Evolutionary conservation across 2,797 vertebrate genomes (phyloP).

Genomic region (Melanotaenia nigrans): DNA sequence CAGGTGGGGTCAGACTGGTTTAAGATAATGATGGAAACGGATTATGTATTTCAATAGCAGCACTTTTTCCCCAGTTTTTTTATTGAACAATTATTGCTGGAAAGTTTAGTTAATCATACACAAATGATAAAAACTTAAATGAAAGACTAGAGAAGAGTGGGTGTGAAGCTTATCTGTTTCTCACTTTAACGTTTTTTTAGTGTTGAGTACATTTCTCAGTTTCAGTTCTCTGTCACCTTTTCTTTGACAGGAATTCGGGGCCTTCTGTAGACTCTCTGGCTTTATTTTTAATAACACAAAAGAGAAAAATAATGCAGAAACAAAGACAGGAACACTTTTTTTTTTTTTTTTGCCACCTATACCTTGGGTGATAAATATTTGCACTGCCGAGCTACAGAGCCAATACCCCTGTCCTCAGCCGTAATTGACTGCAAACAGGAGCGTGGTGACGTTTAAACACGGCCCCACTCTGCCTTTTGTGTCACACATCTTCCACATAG

Average conservation of each 20-base stretch:
- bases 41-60: conserved; percentile 49
- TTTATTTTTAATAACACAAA: conserved; percentile 34
- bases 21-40: conserved; percentile 48
- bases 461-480: conserved; percentile 66
- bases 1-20: conserved; percentile 62
- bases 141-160: conserved; percentile 12
- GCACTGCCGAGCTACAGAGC: conserved; percentile 73
- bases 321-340: conserved; percentile 57
- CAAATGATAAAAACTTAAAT: conserved; percentile 11
- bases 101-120: conserved; percentile 35
- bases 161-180: conserved; percentile 25
- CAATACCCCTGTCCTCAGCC: conserved; percentile 76
- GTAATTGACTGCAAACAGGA: conserved; percentile 85
- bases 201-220: conserved; percentile 36
- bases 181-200: conserved; percentile 11
- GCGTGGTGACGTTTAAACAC: conserved; percentile 77
- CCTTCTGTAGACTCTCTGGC: conserved; percentile 11
- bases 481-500: conserved; percentile 38
- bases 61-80: conserved; percentile 17
- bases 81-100: conserved; percentile 11
- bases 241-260: conserved; percentile 53
- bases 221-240: conserved; percentile 60
- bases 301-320: conserved; percentile 56
- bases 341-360: conserved; percentile 63
- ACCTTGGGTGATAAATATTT: conserved; percentile 73